Evolutionary conservation across 2,797 vertebrate genomes (phyloP), one percentile per base, ranked within the genome.

Genomic region (Lutjanus campechanus): DNA sequence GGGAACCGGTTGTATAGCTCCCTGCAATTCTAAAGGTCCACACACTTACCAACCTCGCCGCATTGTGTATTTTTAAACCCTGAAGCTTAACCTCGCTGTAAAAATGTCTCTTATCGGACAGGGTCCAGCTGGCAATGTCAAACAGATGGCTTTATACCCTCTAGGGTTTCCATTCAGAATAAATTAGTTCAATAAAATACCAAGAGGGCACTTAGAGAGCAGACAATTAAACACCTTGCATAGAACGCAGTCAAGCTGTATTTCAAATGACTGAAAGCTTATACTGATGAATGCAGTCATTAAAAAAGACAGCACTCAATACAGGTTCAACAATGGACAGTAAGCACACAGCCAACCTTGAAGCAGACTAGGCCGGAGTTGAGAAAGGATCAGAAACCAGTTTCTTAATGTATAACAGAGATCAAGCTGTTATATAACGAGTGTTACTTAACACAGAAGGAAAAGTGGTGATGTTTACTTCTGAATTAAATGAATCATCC

Each of bases 211-310:
- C 77, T 85, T 75, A 73, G 49, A 73, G 56, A 89, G 76, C 80
- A 88, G 77, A 92, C 90, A 93, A 91, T 92, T 91, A 91, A 92
- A 89, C 89, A 94, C 90, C 89, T 89, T 86, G 79, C 66, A 83
- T 41, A 68, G 68, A 85, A 83, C 16, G 11, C 46, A 71, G 77
- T 60, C 9, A n/a, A 73, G 90, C 73, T 87, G 86, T 83, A 85
- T 86, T 89, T 92, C 76, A 85, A 90, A 88, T 58, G 79, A 82
- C 76, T 77, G 81, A 87, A 87, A 74, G 85, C 75, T 78, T 65
- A 84, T 69, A 83, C 77, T 82, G 84, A 90, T 88, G 78, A 89
- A 92, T 91, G 81, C 62, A 69, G 54, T 76, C 74, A 79, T 91
- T 92, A 81, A 82, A 91, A 88, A 67, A 65, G 79, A 85, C 87